Evolutionary conservation across 2,888 invertebrate genomes (phyloP).

Genomic region (Cotesia congregata): DNA sequence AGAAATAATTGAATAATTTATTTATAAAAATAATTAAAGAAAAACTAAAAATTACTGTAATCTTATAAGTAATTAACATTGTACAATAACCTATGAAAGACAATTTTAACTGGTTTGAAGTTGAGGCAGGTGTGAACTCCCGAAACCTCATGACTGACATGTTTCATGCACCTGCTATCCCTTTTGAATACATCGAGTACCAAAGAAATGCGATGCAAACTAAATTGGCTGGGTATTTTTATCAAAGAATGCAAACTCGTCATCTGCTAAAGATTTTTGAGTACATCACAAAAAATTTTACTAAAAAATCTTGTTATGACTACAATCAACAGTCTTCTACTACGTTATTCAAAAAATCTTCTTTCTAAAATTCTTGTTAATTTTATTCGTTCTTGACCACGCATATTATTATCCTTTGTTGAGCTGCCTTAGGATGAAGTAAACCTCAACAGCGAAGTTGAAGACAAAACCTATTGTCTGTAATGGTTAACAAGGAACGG

Average conservation of each 20-base stretch:
- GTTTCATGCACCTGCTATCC: slow-evolving; percentile 18
- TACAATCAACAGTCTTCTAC: background rate
- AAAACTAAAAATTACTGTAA: background rate
- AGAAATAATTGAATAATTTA: background rate
- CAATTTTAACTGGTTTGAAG: slow-evolving; percentile 9
- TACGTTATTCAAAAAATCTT: background rate
- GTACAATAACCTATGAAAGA: background rate
- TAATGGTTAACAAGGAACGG: background rate
- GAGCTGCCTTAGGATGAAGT: background rate
- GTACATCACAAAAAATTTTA: background rate
- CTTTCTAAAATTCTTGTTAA: background rate
- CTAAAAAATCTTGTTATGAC: background rate
- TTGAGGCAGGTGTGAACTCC: slow-evolving; percentile 10
- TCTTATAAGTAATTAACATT: background rate
- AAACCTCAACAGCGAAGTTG: background rate
- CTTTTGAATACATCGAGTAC: slow-evolving; percentile 8
- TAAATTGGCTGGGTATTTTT: slow-evolving; percentile 1
- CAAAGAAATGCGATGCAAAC: background rate
- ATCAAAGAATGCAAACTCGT: background rate
- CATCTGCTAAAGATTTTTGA: background rate
- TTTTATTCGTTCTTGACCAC: background rate
- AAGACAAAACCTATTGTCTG: slow-evolving; percentile 4
- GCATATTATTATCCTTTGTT: background rate
- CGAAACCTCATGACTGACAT: slow-evolving; percentile 7
- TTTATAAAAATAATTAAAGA: background rate